phyloP scores from a whole-genome alignment of 2,888 invertebrate genomes.

The Agrilus biguttatus region DNA sequence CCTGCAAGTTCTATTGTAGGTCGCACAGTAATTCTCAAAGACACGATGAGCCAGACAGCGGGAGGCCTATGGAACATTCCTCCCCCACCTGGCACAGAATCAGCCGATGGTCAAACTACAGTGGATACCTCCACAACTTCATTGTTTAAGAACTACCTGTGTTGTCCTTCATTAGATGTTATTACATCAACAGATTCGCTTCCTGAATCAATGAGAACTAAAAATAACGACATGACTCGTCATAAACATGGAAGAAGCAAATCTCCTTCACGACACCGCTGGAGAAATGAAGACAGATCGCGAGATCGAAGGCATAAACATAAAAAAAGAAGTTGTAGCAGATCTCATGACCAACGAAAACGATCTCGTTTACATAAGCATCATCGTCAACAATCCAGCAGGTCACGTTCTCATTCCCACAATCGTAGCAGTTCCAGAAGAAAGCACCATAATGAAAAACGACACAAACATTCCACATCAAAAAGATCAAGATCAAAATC shows the following conservation, averaged over 20 bases:
- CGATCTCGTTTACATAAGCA: background rate
- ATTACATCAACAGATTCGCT: slow-evolving; percentile 8
- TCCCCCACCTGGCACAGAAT: slow-evolving; percentile 30
- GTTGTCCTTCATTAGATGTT: slow-evolving; percentile 7
- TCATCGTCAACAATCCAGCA: slow-evolving; percentile 11
- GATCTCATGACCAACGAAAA: background rate
- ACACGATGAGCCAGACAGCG: slow-evolving; percentile 22
- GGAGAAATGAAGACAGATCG: slow-evolving; percentile 12
- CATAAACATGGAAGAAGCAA: too few species aligned
- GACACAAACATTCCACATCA: slow-evolving; percentile 8
- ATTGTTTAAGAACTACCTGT: background rate
- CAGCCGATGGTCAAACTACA: slow-evolving; percentile 10
- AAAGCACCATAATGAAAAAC: slow-evolving; percentile 3
- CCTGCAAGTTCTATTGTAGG: slow-evolving; percentile 38
- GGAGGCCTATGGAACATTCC: slow-evolving; percentile 26
- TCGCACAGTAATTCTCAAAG: slow-evolving; percentile 16
- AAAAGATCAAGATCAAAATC: slow-evolving; percentile 2
- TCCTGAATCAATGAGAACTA: background rate
- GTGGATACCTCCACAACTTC: background rate
- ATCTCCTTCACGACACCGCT: slow-evolving; percentile 8
- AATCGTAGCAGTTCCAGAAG: slow-evolving; percentile 8
- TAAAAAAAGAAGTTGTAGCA: slow-evolving; percentile 4
- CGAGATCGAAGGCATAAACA: slow-evolving; percentile 10
- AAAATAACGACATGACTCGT: too few species aligned
- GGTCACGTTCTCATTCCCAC: slow-evolving; percentile 9